Evolutionary conservation across 1,140 invertebrate species (phyloP).

Genomic region (Phocides pigmalion): DNA sequence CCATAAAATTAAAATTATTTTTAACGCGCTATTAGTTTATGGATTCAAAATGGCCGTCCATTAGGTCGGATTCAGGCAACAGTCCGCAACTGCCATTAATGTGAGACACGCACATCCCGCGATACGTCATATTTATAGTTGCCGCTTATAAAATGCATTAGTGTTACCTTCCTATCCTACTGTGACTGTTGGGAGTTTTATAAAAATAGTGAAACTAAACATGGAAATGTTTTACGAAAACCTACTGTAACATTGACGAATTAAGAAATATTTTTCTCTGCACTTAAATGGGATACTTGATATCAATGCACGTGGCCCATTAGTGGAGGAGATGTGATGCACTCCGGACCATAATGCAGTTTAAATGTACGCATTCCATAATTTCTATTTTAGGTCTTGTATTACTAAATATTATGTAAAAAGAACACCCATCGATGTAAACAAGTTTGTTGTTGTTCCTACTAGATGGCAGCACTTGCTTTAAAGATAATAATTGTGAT

Average conservation of each 20-base stretch:
- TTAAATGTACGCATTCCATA: constrained; percentile 32
- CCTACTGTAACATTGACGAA: background rate
- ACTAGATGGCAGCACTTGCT: constrained; percentile 2
- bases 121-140: constrained; percentile 56
- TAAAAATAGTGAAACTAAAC: constrained; percentile 44
- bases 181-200: constrained; percentile 42
- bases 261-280: constrained; percentile 33
- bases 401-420: background rate
- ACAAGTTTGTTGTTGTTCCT: no score
- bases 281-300: constrained; percentile 32
- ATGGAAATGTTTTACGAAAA: constrained; percentile 15
- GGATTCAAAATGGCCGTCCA: constrained; percentile 19
- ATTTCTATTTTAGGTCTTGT: constrained; percentile 29
- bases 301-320: constrained; percentile 50
- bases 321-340: constrained; percentile 40
- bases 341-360: constrained; percentile 40
- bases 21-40: constrained; percentile 8
- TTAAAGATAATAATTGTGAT: no score
- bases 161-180: constrained; percentile 41
- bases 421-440: no score
- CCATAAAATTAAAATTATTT: constrained; percentile 18
- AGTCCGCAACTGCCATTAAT: constrained; percentile 32
- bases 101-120: constrained; percentile 38
- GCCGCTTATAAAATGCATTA: constrained; percentile 55
- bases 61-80: constrained; percentile 16